Conservation (phyloP, 2,888 invertebrate genomes). For the Trichogramma evanescens region DNA sequence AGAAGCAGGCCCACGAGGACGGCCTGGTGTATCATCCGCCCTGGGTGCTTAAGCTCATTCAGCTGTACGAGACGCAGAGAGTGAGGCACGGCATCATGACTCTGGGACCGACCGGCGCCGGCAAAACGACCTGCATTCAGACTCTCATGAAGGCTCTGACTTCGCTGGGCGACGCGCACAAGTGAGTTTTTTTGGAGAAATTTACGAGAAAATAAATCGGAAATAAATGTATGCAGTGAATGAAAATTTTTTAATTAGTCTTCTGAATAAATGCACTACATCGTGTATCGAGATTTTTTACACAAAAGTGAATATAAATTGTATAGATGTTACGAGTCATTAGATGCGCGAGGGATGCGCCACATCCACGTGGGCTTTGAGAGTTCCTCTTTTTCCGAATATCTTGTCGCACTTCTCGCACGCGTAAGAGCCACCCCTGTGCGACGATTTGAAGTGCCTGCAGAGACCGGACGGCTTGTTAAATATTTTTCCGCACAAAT, state of each 20-base stretch:
- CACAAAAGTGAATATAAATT: constrained; percentile 4
- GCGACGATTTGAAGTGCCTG: too few relatives aligned
- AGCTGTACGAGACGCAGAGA: constrained; percentile 90
- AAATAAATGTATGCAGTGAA: neutral
- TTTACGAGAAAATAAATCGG: neutral
- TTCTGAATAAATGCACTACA: too few relatives aligned
- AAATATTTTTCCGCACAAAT: too few relatives aligned
- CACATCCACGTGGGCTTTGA: too few relatives aligned
- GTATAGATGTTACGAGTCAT: neutral
- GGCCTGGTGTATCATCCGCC: constrained; percentile 87
- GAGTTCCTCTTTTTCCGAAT: too few relatives aligned
- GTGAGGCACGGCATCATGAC: constrained; percentile 96
- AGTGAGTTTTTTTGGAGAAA: constrained; percentile 38
- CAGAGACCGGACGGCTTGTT: too few relatives aligned
- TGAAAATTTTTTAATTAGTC: neutral
- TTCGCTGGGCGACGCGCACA: constrained; percentile 75
- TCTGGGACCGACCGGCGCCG: constrained; percentile 88
- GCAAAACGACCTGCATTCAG: constrained; percentile 87
- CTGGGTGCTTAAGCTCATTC: constrained; percentile 90
- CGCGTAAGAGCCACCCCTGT: too few relatives aligned
- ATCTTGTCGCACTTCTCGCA: too few relatives aligned
- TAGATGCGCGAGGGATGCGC: too few relatives aligned
- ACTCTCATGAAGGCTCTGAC: constrained; percentile 85
- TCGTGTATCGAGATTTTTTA: neutral
- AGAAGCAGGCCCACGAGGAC: constrained; percentile 71